These are phyloP conservation scores for Rhagophthalmus giganteus DNA, from an alignment of 2,888 invertebrate species.

Conservation along the genomic window DNA sequence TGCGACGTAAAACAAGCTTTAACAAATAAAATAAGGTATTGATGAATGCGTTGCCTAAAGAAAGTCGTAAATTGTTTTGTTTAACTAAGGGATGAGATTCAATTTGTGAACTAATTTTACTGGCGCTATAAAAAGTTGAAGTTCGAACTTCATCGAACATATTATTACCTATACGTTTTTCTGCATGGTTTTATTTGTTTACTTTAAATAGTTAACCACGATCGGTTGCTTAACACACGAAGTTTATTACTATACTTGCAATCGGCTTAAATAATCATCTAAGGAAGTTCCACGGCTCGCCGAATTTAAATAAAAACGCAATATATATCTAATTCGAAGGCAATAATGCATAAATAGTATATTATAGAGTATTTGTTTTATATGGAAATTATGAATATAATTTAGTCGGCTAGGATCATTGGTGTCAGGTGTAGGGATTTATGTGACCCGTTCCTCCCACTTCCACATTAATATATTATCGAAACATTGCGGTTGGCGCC, in stretches of 20 bases:
- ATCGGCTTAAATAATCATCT: no score
- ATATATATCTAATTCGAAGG: constrained; percentile 12
- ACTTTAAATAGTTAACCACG: no score
- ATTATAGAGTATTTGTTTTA: constrained; percentile 35
- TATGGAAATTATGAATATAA: constrained; percentile 49
- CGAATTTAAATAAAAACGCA: constrained; percentile 15
- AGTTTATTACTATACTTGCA: no score
- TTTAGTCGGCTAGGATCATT: constrained; percentile 42
- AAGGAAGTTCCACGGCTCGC: no score
- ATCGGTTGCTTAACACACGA: no score
- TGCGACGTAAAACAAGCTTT: not conserved
- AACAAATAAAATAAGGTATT: constrained; percentile 14
- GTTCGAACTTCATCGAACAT: no score
- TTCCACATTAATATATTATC: constrained; percentile 51
- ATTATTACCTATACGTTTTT: no score
- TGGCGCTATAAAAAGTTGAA: constrained; percentile 39
- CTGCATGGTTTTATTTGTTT: no score
- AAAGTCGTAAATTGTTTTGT: constrained; percentile 43
- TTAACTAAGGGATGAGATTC: constrained; percentile 43
- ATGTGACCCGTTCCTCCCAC: constrained; percentile 48
- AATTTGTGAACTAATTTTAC: constrained; percentile 45
- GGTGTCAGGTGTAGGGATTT: constrained; percentile 49
- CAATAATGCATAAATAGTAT: constrained; percentile 14
- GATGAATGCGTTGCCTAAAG: constrained; percentile 41
- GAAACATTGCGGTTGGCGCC: constrained; percentile 47